Evolutionary conservation across 2,797 vertebrate species (phyloP), one percentile per base, ranked within the genome.

Genomic region (Acestrorhynchus altus): DNA sequence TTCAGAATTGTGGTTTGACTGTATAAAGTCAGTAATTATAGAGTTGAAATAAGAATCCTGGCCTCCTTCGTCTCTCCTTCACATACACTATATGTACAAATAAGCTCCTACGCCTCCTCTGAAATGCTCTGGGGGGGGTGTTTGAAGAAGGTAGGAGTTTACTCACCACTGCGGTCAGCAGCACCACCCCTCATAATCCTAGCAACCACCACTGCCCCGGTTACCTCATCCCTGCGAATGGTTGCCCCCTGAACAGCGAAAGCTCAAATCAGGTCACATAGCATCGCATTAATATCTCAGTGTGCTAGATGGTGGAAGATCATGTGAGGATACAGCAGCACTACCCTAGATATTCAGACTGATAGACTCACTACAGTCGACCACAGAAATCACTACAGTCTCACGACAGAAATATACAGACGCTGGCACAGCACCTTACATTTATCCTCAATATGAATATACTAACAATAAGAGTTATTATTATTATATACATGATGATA

Each of bases 111-210:
- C n/a, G n/a, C n/a, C n/a, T n/a, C n/a, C n/a, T n/a, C n/a, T n/a
- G n/a, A n/a, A n/a, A n/a, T n/a, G n/a, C n/a, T n/a, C n/a, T 15
- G 8, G 4, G 13, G 28, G 26, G n/a, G 13, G 61, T 11, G 59
- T 51, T 24, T 26, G 22, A 12, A 59, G 47, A 35, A 28, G 51
- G 4, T 42, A 35, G 28, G 15, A 28, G 2, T 0, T 35, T 0
- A 91, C 92, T 92, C 88, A 95, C 95, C 97, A 11, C 97, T 98
- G 83, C 97, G 95, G 87, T 98, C 96, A 0, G 97, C 96, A 0
- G 96, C 96, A 0, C 96, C 96, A 8, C 96, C 97, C 83, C 94
- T 93, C 96, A 98, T 97, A 90, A 98, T 97, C 83, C 97, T 91
- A 59, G 96, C 96, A 66, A 98, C 96, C 20, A 98, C 92, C 1